Evolutionary conservation across 2,113 vertebrate genomes (phyloP).

Genomic region (Brienomyrus brachyistius): DNA sequence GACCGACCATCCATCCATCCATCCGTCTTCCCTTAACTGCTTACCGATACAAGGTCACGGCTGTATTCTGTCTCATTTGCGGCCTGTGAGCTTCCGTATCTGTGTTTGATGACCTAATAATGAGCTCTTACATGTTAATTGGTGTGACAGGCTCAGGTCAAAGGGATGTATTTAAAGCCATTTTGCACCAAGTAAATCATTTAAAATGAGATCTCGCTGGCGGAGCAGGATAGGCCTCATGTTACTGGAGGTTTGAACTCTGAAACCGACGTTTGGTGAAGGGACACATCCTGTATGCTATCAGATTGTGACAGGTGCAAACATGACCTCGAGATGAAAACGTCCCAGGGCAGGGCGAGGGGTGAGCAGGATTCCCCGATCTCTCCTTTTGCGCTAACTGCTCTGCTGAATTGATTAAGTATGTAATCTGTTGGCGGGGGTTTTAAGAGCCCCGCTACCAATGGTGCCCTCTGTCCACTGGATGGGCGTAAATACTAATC

Average conservation of each 20-base stretch:
- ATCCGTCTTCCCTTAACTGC: not conserved
- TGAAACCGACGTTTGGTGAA: not conserved
- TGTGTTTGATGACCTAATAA: not conserved
- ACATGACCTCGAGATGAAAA: not conserved
- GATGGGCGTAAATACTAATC: conserved; percentile 39
- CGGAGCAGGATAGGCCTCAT: not conserved
- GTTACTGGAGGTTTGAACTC: not conserved
- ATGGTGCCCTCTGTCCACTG: conserved; percentile 26
- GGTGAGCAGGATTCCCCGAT: not conserved
- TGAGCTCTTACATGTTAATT: not conserved
- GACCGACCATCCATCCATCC: no score
- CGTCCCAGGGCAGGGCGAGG: not conserved
- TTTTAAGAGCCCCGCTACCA: conserved; percentile 31
- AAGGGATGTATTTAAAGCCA: not conserved
- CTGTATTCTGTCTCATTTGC: not conserved
- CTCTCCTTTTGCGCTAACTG: not conserved
- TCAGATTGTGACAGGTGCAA: not conserved
- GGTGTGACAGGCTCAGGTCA: conserved; percentile 2
- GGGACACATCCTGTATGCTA: not conserved
- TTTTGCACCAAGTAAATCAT: not conserved
- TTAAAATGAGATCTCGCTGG: not conserved
- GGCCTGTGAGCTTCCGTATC: not conserved
- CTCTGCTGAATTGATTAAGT: not conserved
- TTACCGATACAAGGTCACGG: not conserved
- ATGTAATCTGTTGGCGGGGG: conserved; percentile 25